phyloP scores from a whole-genome alignment of 2,113 vertebrate species.

The Sinocyclocheilus rhinocerous region DNA sequence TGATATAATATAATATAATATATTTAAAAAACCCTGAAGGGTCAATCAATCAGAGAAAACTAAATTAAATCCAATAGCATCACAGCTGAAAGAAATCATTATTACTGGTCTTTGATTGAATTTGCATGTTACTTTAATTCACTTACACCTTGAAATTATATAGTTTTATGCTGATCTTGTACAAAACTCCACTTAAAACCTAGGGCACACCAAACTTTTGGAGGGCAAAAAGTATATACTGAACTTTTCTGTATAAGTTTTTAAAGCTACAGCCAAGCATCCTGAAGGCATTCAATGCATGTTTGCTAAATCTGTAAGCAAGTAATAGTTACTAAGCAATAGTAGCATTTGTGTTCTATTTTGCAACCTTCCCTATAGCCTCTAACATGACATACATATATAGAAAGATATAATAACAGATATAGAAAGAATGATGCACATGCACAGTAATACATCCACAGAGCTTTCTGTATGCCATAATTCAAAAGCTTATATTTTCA shows the following conservation, averaged over 20 bases:
- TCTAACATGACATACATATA: neutral
- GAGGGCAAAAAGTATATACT: neutral
- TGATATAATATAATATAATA: neutral
- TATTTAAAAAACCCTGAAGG: too few species aligned
- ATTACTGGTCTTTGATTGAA: neutral
- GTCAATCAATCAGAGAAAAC: too few species aligned
- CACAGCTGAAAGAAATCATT: neutral
- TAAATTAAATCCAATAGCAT: neutral
- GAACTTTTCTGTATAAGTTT: neutral
- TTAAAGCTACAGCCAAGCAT: neutral
- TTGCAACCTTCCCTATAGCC: neutral
- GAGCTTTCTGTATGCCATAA: neutral
- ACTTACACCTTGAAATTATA: neutral
- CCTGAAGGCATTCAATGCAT: neutral
- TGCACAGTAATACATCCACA: neutral
- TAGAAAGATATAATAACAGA: neutral
- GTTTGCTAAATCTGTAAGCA: neutral
- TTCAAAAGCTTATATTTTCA: slow-evolving; percentile 15
- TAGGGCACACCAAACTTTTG: neutral
- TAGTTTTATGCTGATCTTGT: neutral
- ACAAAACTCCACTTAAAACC: neutral
- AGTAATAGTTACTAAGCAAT: neutral
- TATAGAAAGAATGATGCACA: neutral
- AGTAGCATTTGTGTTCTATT: neutral
- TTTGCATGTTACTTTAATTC: neutral